phyloP scores from a whole-genome alignment of 2,113 vertebrate species.

The Gambusia affinis region DNA sequence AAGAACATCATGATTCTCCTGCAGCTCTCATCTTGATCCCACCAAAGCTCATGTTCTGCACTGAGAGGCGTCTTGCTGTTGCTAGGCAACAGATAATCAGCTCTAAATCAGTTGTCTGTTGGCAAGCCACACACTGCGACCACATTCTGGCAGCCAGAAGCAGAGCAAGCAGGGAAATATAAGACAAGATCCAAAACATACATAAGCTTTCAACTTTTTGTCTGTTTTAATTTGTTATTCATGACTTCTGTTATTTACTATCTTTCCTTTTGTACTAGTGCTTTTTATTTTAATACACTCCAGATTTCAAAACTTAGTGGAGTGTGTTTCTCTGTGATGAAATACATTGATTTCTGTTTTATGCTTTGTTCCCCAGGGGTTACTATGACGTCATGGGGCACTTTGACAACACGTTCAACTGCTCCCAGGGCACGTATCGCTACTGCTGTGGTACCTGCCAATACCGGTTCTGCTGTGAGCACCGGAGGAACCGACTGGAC shows the following conservation, averaged over 20 bases:
- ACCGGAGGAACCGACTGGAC: slow-evolving; percentile 85
- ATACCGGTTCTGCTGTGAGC: slow-evolving; percentile 93
- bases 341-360: too few species aligned
- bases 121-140: slow-evolving; percentile 22
- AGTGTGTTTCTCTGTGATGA: fast-evolving
- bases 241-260: neutral
- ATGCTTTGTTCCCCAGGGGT: slow-evolving; percentile 60
- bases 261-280: neutral
- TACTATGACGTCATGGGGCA: slow-evolving; percentile 95
- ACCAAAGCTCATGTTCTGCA: slow-evolving; percentile 37
- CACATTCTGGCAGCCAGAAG: slow-evolving; percentile 8
- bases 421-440: slow-evolving; percentile 87
- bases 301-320: neutral
- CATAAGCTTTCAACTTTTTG: neutral
- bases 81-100: slow-evolving; percentile 56
- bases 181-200: neutral
- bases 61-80: slow-evolving; percentile 70
- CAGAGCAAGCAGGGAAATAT: neutral
- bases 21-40: slow-evolving; percentile 44
- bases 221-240: neutral
- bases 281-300: too few species aligned
- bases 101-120: slow-evolving; percentile 52
- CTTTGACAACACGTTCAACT: slow-evolving; percentile 91
- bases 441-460: slow-evolving; percentile 94
- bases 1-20: slow-evolving; percentile 23